These are phyloP conservation scores for Petaurus breviceps DNA, from an alignment of 2,113 vertebrate species.

Conservation along the genomic window DNA sequence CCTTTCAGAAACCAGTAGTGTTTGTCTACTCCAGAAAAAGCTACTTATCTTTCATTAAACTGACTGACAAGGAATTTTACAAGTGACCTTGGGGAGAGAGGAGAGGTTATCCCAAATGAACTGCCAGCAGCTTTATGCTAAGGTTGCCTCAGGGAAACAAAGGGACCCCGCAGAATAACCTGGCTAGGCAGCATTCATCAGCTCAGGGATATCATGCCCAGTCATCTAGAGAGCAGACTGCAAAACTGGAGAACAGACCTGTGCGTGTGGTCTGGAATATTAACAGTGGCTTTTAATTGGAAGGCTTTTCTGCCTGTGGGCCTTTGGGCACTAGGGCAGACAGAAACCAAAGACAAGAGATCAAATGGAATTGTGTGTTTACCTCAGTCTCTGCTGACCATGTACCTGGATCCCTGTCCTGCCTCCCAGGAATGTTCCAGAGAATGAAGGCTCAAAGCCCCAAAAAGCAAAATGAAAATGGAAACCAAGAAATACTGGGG, in stretches of 20 bases:
- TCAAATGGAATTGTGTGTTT: conserved; percentile 47
- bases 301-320: conserved; percentile 64
- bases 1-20: background rate
- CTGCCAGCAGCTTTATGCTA: conserved; percentile 46
- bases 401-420: conserved; percentile 28
- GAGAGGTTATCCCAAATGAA: conserved; percentile 30
- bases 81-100: conserved; percentile 47
- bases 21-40: conserved; percentile 27
- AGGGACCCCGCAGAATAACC: conserved; percentile 46
- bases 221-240: conserved; percentile 49
- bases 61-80: conserved; percentile 59
- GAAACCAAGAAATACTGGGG: background rate
- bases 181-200: conserved; percentile 44
- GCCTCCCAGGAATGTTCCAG: conserved; percentile 39
- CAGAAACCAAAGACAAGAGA: conserved; percentile 69
- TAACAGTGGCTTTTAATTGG: conserved; percentile 66
- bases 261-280: conserved; percentile 64
- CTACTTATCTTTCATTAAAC: conserved; percentile 54
- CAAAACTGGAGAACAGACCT: conserved; percentile 43
- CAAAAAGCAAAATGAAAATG: background rate
- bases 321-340: conserved; percentile 48
- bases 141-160: conserved; percentile 49
- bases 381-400: conserved; percentile 39
- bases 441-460: background rate
- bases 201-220: conserved; percentile 13